Evolutionary conservation across 2,113 vertebrate species (phyloP).

Genomic region (Gavia stellata): DNA sequence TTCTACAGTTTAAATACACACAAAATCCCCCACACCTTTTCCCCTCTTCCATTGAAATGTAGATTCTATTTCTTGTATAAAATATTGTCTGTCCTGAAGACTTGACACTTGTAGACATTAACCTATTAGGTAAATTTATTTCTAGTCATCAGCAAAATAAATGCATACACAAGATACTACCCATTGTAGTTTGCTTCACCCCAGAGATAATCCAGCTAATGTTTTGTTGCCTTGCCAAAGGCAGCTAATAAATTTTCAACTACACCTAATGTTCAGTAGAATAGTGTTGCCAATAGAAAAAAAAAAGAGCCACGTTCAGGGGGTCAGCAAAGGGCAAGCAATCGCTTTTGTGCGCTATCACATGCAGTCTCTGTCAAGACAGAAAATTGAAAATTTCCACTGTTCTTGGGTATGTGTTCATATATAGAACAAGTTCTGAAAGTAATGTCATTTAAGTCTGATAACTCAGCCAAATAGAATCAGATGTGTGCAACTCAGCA

Average conservation of each 20-base stretch:
- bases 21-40: neutral
- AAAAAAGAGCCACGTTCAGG: neutral
- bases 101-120: neutral
- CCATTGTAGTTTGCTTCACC: neutral
- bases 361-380: neutral
- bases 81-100: neutral
- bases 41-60: neutral
- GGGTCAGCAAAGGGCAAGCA: neutral
- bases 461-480: neutral
- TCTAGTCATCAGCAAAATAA: neutral
- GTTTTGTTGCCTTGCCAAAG: neutral
- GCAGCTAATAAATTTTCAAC: neutral
- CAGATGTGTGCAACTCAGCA: neutral
- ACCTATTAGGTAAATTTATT: neutral
- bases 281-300: neutral
- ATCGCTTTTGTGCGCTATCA: neutral
- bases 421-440: neutral
- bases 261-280: neutral
- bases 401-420: neutral
- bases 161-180: neutral
- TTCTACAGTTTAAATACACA: neutral
- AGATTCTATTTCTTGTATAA: neutral
- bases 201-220: neutral
- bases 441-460: neutral
- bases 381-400: neutral